A percentile compares a stretch with the other conserved stretches of the same genome.
Conservation (phyloP, 2,797 vertebrate genomes). For the Echeneis naucrates region DNA sequence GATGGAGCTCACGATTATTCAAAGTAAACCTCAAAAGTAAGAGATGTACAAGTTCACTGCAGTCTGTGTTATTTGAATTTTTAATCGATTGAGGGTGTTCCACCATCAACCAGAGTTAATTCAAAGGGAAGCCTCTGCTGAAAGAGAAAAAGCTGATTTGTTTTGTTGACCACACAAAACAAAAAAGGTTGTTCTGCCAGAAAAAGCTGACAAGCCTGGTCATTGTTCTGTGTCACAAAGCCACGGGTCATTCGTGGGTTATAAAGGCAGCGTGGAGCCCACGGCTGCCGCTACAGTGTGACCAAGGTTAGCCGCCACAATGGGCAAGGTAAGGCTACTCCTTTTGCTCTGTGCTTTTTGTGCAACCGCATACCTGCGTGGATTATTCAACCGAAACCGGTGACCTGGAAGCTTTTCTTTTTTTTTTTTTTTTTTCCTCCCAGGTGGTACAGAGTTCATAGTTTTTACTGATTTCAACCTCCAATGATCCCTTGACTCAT, state of each 20-base stretch:
- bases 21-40: neutral
- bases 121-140: slow-evolving; percentile 10
- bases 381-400: slow-evolving; percentile 24
- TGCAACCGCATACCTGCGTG: slow-evolving; percentile 17
- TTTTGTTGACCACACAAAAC: slow-evolving; percentile 24
- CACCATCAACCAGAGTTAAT: slow-evolving; percentile 1
- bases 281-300: slow-evolving; percentile 37
- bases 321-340: slow-evolving; percentile 78
- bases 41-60: neutral
- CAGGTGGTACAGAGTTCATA: neutral
- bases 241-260: slow-evolving; percentile 67
- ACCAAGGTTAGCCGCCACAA: slow-evolving; percentile 63
- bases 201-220: slow-evolving; percentile 72
- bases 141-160: slow-evolving; percentile 57
- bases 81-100: neutral
- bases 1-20: neutral
- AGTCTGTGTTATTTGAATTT: neutral
- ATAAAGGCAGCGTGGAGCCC: slow-evolving; percentile 70
- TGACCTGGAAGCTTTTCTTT: neutral
- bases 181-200: slow-evolving; percentile 42
- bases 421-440: too few relatives aligned
- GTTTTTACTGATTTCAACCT: neutral
- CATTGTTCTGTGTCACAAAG: slow-evolving; percentile 70
- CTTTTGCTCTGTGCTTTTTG: slow-evolving; percentile 45
- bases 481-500: neutral